Base-by-base conservation (phyloP, 2,888 invertebrate genomes). In the Syrista parreyssii region DNA sequence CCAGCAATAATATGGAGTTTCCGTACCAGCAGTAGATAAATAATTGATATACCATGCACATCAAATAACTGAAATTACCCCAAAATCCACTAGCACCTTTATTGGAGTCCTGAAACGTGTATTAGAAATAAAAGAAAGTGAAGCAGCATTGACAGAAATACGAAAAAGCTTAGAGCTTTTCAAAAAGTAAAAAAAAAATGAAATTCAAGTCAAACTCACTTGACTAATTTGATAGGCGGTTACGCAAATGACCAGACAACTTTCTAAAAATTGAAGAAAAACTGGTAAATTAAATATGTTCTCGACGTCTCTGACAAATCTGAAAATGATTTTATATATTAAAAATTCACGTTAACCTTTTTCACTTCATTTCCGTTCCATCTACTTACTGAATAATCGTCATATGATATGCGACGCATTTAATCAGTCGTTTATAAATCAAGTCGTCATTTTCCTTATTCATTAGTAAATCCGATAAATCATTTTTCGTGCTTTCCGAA, bases 1-100 rank as follows among this genome's bases (percentile, higher is more conserved):
- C 71, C 71, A 32, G 71, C 71, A 71, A 11, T 31, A 30, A 32
- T 31, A 71, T 30, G 12, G 30, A 31, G 1, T 71, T 71, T 71
- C 71, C 71, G 71, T 71, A 71, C 71, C 71, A 71, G 31, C 71
- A 71, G 71, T 71, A 71, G 31, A 71, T 4, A 15, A 71, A 71
- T 12, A 30, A 32, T 32, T 71, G 71, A 3, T 71, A 71, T 15
- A 71, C 32, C 30, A 71, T 11, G 71, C 71, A 71, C 9, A 71
- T 32, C 12, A 71, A 32, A 15, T 71, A 71, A 32, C 30, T 15
- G 2, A 71, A 3, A 30, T 31, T 71, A 11, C 31, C 71, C 12
- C 12, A 30, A 40, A 40, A 23, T 23, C 0, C 40, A 23, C 40
- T 23, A 40, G 40, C 9, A 23, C 40, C 40, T 23, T 40, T 40